phyloP scores from a whole-genome alignment of 1,140 invertebrate species.

The Schlechtendalia chinensis region DNA sequence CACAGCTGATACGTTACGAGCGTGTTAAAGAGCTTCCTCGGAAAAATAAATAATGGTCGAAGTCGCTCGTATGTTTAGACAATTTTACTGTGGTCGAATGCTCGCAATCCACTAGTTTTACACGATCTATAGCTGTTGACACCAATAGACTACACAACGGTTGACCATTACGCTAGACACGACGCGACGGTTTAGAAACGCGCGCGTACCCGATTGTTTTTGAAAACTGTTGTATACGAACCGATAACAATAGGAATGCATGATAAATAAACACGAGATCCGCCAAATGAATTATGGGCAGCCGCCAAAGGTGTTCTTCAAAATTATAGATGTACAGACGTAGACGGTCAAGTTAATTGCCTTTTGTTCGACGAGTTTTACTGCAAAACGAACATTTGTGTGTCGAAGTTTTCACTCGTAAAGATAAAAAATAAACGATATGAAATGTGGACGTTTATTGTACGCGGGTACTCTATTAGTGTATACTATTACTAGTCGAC shows the following conservation, averaged over 20 bases:
- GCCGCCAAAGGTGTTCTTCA: too few relatives aligned
- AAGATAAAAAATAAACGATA: not conserved
- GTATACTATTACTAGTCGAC: too few relatives aligned
- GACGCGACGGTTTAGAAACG: not conserved
- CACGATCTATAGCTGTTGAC: too few relatives aligned
- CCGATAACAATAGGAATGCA: too few relatives aligned
- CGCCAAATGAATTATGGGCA: too few relatives aligned
- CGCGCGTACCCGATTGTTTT: not conserved
- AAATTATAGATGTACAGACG: too few relatives aligned
- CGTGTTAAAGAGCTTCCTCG: not conserved
- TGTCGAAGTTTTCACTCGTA: not conserved
- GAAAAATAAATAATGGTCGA: not conserved
- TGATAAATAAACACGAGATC: too few relatives aligned
- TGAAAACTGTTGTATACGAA: too few relatives aligned
- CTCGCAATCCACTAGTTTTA: not conserved
- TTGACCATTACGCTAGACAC: too few relatives aligned
- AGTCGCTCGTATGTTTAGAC: not conserved
- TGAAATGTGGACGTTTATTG: not conserved
- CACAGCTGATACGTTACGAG: too few relatives aligned
- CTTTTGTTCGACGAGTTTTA: conserved; percentile 10
- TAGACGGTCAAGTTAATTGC: not conserved
- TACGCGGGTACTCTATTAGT: too few relatives aligned
- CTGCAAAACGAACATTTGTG: not conserved
- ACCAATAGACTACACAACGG: too few relatives aligned
- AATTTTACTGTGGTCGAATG: not conserved